Base-by-base conservation (phyloP, 2,113 vertebrate species). In the Dendrocopos noguchii region DNA sequence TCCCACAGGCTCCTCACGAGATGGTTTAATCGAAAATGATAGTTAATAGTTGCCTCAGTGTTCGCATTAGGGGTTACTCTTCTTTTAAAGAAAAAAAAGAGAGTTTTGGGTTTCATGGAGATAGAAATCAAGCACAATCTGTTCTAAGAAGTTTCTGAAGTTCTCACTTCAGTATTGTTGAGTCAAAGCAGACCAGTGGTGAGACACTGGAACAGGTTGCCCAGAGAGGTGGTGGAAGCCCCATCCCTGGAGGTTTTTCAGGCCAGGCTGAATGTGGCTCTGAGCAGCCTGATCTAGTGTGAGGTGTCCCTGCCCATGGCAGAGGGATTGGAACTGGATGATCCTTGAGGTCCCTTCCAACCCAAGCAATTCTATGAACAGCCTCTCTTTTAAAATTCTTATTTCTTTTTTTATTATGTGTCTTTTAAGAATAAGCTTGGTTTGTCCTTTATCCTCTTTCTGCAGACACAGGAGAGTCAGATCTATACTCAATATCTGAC, bases 391-490 rank as follows among this genome's bases (percentile, higher is more conserved):
- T 53, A 71, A 5, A 92, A 67, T 44, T 17, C 59, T 65, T 44
- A 61, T 79, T 95, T 75, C 42, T 66, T 91, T 94, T 90, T 93
- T 93, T 94, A 77, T 93, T 94, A 77, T 42, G 14, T 68, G 36
- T 6, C 74, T 96, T 85, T 89, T 91, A 80, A 91, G 57, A 90
- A 90, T 79, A 94, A 94, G 83, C 76, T 78, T 84, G 46, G 55
- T 81, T 96, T 93, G 94, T 85, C 79, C 91, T 96, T 93, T 94
- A 92, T 94, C 93, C 94, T 91, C 68, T 81, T 85, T 75, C 73
- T 90, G 65, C 93, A 96, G 73, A 84, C 65, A 72, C 24, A 55
- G 73, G 55, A 90, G 84, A 94, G 34, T 91, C 80, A 95, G 73
- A 96, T 94, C 82, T 95, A 76, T 76, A 84, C 70, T 83, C 76